These are phyloP conservation scores for Neoitamus cyanurus DNA, from an alignment of 2,888 invertebrate species.

Conservation along the genomic window DNA sequence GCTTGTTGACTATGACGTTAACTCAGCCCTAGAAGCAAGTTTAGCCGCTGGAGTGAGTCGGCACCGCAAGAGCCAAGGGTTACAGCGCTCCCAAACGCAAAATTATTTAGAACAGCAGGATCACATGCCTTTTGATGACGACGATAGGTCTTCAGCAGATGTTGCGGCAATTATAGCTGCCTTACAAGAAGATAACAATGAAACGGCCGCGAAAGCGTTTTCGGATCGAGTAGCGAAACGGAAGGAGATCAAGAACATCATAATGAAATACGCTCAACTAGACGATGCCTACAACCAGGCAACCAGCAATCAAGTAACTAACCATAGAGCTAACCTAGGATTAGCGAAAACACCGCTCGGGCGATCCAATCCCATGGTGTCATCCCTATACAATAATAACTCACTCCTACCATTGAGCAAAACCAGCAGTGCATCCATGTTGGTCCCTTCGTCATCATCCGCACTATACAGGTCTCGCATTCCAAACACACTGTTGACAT, in stretches of 20 bases:
- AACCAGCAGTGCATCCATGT: slow-evolving; percentile 58
- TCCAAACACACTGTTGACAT: slow-evolving; percentile 66
- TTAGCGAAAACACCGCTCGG: slow-evolving; percentile 52
- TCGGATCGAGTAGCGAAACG: slow-evolving; percentile 82
- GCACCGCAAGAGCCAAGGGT: slow-evolving; percentile 52
- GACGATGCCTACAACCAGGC: slow-evolving; percentile 75
- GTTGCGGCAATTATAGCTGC: slow-evolving; percentile 68
- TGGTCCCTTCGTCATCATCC: slow-evolving; percentile 68
- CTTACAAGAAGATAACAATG: slow-evolving; percentile 66
- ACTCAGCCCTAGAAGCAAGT: slow-evolving; percentile 43
- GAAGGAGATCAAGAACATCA: slow-evolving; percentile 84
- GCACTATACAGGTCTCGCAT: slow-evolving; percentile 67
- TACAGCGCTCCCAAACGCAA: slow-evolving; percentile 57
- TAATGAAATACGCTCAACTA: slow-evolving; percentile 83
- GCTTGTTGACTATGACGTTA: slow-evolving; percentile 45
- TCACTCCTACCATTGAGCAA: slow-evolving; percentile 43
- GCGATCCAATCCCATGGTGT: slow-evolving; percentile 58
- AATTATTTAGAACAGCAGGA: slow-evolving; percentile 52
- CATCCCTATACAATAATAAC: slow-evolving; percentile 34
- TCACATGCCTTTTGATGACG: slow-evolving; percentile 62
- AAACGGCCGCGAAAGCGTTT: slow-evolving; percentile 66
- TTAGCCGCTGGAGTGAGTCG: slow-evolving; percentile 46
- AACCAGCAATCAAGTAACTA: slow-evolving; percentile 34
- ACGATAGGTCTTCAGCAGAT: slow-evolving; percentile 68
- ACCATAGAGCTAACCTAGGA: slow-evolving; percentile 53